These are phyloP conservation scores for Monomorium pharaonis DNA, from an alignment of 1,140 invertebrate species.

Conservation along the genomic window DNA sequence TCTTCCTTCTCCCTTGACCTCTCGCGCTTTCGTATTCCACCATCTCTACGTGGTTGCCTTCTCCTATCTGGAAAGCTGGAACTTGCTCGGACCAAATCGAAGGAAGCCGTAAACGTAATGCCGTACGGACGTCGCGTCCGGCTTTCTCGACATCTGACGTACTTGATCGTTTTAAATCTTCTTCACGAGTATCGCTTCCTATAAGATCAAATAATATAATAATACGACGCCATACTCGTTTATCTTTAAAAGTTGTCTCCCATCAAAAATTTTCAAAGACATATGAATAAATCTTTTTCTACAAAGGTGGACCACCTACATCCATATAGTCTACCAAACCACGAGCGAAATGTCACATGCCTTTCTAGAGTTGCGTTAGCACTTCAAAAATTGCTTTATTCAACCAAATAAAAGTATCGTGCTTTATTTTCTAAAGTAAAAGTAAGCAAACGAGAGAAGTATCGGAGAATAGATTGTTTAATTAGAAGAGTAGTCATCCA, in stretches of 20 bases:
- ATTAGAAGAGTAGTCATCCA: too few species aligned
- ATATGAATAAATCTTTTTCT: neutral
- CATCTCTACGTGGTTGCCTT: conserved; percentile 51
- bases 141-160: neutral
- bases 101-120: neutral
- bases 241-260: neutral
- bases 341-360: too few species aligned
- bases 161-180: conserved; percentile 56
- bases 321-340: too few species aligned
- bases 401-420: too few species aligned
- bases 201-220: neutral
- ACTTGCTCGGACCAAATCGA: conserved; percentile 61
- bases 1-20: conserved; percentile 12
- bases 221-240: neutral
- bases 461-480: too few species aligned
- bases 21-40: conserved; percentile 52
- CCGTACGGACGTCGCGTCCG: neutral
- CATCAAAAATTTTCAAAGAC: neutral
- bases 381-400: too few species aligned
- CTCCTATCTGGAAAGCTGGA: conserved; percentile 46
- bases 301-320: too few species aligned
- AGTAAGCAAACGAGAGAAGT: too few species aligned
- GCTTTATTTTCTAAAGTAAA: too few species aligned
- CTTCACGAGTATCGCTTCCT: neutral
- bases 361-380: too few species aligned